A percentile compares a stretch with the other conserved stretches of the same genome.
Conservation (phyloP, 2,888 invertebrate species). For the Venusia cambrica region DNA sequence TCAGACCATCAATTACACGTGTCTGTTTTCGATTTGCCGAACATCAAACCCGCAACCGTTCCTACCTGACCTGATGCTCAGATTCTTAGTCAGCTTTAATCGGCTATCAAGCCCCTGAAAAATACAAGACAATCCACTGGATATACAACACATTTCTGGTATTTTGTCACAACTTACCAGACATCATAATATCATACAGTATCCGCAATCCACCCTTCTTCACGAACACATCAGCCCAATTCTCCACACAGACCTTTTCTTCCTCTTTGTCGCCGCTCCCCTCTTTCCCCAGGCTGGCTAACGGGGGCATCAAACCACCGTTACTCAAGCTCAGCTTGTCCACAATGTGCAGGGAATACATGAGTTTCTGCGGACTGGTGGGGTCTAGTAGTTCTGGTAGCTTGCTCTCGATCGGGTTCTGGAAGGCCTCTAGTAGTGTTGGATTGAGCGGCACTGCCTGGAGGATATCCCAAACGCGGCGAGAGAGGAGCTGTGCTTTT, state of each 20-base stretch:
- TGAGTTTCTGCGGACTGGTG: constrained; percentile 94
- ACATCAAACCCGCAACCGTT: too few species aligned
- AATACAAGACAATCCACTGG: too few species aligned
- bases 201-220: constrained; percentile 93
- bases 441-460: constrained; percentile 96
- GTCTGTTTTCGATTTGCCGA: too few species aligned
- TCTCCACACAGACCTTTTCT: constrained; percentile 56
- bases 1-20: too few species aligned
- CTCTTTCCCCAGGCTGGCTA: constrained; percentile 47
- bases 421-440: constrained; percentile 90
- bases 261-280: constrained; percentile 56
- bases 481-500: constrained; percentile 93
- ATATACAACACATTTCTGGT: too few species aligned
- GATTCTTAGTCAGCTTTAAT: too few species aligned
- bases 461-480: constrained; percentile 96
- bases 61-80: too few species aligned
- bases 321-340: constrained; percentile 67
- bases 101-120: too few species aligned
- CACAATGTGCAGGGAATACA: constrained; percentile 96
- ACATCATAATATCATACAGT: constrained; percentile 95
- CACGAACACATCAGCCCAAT: constrained; percentile 91
- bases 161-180: constrained; percentile 82
- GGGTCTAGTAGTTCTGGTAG: constrained; percentile 91
- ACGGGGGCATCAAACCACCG: constrained; percentile 27
- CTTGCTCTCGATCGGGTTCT: constrained; percentile 85